phyloP scores from a whole-genome alignment of 1,140 invertebrate species.

The Sarcophaga bullata region DNA sequence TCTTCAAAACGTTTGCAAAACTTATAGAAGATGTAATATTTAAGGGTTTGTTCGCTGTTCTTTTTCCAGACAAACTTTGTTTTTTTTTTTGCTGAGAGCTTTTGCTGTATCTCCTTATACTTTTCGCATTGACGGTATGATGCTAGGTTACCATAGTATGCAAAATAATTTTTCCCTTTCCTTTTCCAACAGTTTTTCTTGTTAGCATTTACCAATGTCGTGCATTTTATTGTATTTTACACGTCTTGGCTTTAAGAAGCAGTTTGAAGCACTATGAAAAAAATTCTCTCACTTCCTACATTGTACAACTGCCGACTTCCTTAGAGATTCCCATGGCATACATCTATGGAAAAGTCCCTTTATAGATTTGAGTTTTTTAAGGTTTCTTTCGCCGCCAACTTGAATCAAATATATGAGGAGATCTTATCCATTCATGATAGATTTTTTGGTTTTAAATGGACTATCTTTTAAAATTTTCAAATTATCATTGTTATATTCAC shows the following conservation, averaged over 20 bases:
- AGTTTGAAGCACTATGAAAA: conserved; percentile 25
- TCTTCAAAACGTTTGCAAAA: neutral
- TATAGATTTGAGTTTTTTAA: conserved; percentile 21
- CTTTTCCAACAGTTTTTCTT: neutral
- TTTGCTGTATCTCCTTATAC: conserved; percentile 13
- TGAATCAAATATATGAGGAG: conserved; percentile 22
- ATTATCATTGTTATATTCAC: neutral
- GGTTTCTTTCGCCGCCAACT: conserved; percentile 3
- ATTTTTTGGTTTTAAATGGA: conserved; percentile 26
- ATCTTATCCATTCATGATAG: neutral
- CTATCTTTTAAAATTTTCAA: conserved; percentile 10
- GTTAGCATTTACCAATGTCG: neutral
- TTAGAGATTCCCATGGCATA: conserved; percentile 3
- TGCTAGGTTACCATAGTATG: neutral
- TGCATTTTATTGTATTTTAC: conserved; percentile 16
- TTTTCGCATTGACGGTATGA: conserved; percentile 1
- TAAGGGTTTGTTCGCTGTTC: neutral
- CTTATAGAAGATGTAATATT: neutral
- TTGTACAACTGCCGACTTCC: neutral
- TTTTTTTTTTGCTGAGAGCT: conserved; percentile 14
- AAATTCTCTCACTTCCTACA: conserved; percentile 19
- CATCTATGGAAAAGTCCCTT: conserved; percentile 1
- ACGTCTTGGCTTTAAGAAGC: neutral
- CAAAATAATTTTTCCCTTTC: conserved; percentile 20
- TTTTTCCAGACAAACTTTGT: neutral